Base-by-base conservation (phyloP, 1,140 invertebrate genomes). In the Microplitis demolitor region DNA sequence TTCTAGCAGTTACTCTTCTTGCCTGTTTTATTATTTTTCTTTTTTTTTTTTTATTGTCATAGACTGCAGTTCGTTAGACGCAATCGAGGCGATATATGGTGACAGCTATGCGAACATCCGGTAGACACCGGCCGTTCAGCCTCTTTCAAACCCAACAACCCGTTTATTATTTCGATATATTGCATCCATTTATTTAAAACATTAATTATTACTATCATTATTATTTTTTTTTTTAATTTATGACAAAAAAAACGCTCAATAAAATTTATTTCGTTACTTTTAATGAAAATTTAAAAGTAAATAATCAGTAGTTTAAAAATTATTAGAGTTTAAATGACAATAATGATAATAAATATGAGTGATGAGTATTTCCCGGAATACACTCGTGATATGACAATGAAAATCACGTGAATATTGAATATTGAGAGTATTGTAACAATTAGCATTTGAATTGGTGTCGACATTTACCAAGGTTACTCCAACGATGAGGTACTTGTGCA, bases 371-470 rank as follows among this genome's bases (percentile, higher is more conserved):
- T 45, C 39, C 39, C 11, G 39, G 8, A 45, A 45, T 45, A 45
- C 11, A 45, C 39, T 45, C 39, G 11, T 0, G 6, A 45, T 66
- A 39, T 64, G 24, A 45, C 24, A 31, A 33, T 54, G 31, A 67
- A 53, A 67, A 54, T 67, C 50, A 14, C 50, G 50, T 67, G 51
- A 67, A 67, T 45, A 45, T 45, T 45, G 39, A 62, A 35, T 54
- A 50, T 67, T n/a, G 11, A 45, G 3, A 64, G 13, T 16, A 51
- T 16, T 54, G 33, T 54, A 60, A 58, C 24, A 33, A 72, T 72
- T 72, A 72, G 35, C 53, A 72, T 66, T 14, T 66, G 51, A 72
- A 72, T 72, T 72, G 61, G 24, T 66, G 31, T 50, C 61, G 34
- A 45, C 51, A 56, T 66, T 66, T 16, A 34, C 8, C 53, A 60